phyloP scores from a whole-genome alignment of 2,888 invertebrate genomes.

The Coronaproctus castanopsis region DNA sequence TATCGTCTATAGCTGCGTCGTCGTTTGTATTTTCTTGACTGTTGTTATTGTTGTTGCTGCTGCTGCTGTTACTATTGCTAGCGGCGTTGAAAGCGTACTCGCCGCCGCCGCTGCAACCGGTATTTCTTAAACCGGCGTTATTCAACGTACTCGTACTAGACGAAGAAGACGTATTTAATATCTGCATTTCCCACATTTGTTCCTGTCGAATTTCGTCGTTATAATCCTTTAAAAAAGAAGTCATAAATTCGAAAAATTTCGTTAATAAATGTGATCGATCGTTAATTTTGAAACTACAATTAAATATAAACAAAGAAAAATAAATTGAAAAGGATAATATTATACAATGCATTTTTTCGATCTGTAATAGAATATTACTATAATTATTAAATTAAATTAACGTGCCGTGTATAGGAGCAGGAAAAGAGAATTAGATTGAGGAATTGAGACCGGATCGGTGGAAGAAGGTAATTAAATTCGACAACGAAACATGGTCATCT shows the following conservation, averaged over 20 bases:
- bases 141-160: constrained; percentile 2
- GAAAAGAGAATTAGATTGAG: too few relatives aligned
- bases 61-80: neutral
- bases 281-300: neutral
- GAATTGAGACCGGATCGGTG: too few relatives aligned
- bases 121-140: constrained; percentile 27
- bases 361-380: too few relatives aligned
- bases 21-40: neutral
- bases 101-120: too few relatives aligned
- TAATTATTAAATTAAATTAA: too few relatives aligned
- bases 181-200: constrained; percentile 82
- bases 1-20: constrained; percentile 14
- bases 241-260: too few relatives aligned
- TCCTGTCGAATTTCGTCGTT: constrained; percentile 80
- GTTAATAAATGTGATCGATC: neutral
- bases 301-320: neutral
- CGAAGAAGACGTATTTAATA: constrained; percentile 30
- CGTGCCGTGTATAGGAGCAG: too few relatives aligned
- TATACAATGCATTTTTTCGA: too few relatives aligned
- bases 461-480: too few relatives aligned
- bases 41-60: constrained; percentile 1
- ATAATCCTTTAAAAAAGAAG: constrained; percentile 54
- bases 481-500: too few relatives aligned
- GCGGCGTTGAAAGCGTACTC: neutral
- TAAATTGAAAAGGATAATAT: neutral